Evolutionary conservation across 2,113 vertebrate species (phyloP), one percentile per base, ranked within the genome.

Genomic region (Perccottus glenii): DNA sequence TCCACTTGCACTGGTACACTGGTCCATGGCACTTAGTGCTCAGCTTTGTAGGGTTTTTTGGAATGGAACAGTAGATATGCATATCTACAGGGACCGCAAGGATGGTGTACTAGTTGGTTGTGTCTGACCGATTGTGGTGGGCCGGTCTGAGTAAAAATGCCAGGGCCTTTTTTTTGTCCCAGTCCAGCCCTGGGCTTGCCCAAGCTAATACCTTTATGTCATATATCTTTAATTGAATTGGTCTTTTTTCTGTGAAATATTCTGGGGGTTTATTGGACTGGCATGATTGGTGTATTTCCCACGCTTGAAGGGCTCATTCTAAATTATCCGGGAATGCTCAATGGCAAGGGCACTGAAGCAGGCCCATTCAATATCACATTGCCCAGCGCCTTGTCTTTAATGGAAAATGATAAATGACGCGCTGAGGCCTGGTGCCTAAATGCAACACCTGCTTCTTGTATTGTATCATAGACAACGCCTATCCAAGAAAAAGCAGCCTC

Each of bases 321-420:
- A 86, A 87, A 92, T 91, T 86, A 90, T 74, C 81, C 51, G 82
- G 56, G 50, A 80, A 75, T 71, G 81, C 75, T 87, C 85, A 86
- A 80, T 82, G 88, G 84, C 80, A 59, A 64, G 64, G 52, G 66
- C 85, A 58, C 57, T 63, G 78, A 71, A 89, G 85, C 87, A 78
- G 79, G 67, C 73, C 76, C 83, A 82, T 84, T 89, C 85, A 61
- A 90, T 90, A 90, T 73, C 80, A 66, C 78, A 66, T 38, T 60
- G 80, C 80, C 81, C 75, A 70, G 63, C 43, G 43, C 75, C 77
- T 81, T 57, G 76, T 82, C 84, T 78, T 85, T 82, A 90, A 78
- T 82, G 81, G 80, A 87, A 85, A 81, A 81, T 85, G 87, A 88
- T 83, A 67, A 78, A 87, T 19, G 74, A 70, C 11, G 43, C 40